Conservation (phyloP, 2,113 vertebrate species). For the Craseonycteris thonglongyai region DNA sequence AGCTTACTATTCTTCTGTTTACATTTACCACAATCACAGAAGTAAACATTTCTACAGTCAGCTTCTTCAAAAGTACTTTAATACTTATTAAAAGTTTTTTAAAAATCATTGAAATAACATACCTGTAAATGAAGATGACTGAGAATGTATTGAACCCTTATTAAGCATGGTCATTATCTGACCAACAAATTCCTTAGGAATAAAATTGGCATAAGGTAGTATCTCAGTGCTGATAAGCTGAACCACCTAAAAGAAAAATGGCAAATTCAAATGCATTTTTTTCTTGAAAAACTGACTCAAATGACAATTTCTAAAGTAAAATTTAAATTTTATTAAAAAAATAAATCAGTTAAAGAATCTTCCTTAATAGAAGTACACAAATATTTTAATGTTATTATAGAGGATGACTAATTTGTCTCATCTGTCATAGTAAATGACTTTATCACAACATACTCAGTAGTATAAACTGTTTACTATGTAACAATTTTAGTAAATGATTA, state of each 20-base stretch:
- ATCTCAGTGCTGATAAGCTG: slow-evolving; percentile 98
- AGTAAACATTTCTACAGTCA: slow-evolving; percentile 8
- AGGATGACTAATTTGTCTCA: neutral
- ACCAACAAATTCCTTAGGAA: slow-evolving; percentile 98
- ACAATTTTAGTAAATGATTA: neutral
- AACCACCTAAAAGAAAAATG: slow-evolving; percentile 88
- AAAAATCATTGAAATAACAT: slow-evolving; percentile 48
- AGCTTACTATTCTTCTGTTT: neutral
- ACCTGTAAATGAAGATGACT: slow-evolving; percentile 98
- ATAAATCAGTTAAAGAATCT: neutral
- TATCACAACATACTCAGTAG: neutral
- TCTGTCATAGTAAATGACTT: neutral
- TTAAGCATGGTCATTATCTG: slow-evolving; percentile 99
- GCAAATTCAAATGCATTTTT: slow-evolving; percentile 30
- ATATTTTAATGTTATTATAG: neutral
- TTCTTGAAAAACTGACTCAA: neutral
- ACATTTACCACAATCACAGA: neutral
- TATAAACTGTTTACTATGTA: neutral
- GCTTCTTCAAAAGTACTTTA: slow-evolving; percentile 32
- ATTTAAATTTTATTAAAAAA: neutral
- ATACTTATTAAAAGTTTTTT: neutral
- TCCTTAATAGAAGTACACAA: neutral
- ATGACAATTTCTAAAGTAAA: slow-evolving; percentile 15
- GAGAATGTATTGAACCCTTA: slow-evolving; percentile 98
- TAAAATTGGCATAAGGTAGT: slow-evolving; percentile 97